Base-by-base conservation (phyloP, 2,797 vertebrate genomes). In the Ispidina lecontei region DNA sequence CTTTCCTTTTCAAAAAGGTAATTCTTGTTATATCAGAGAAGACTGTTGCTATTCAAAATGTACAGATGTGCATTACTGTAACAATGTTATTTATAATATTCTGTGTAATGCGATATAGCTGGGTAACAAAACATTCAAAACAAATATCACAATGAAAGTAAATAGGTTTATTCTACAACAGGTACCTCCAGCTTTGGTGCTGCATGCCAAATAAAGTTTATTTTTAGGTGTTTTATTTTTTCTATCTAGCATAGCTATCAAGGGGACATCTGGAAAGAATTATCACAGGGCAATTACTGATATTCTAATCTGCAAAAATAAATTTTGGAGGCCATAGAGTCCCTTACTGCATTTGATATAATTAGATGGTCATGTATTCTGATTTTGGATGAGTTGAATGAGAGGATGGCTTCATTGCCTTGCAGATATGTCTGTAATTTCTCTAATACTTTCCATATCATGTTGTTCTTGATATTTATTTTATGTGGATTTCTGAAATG, bases 401-500 rank as follows among this genome's bases (percentile, higher is more conserved):
- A 67, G 41, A 70, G 26, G 31, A 68, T 70, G 51, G 35, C 60
- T 91, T 87, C 46, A 73, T 26, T 68, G 44, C n/a, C 52, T 84
- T 15, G 3, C 46, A 87, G 64, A 78, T 73, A 54, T 4, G 9
- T 54, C 73, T 91, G 14, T 91, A 90, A 91, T 90, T 86, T 91
- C 60, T 59, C 35, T 90, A 84, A 91, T 9, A 25, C 21, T 91
- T 92, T 86, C 52, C 29, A 20, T 88, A 73, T 73, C 41, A 67
- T 77, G 64, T 79, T 84, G 43, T 43, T 82, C 71, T 51, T 70
- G 43, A 37, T 80, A 70, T 69, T 93, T 93, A 52, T 91, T 91
- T 86, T 75, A 64, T 76, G 54, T 73, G 37, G n/a, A n/a, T 79
- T 84, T 82, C 68, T 74, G 74, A 90, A 93, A 71, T 28, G 91